Percentiles rank a stretch among this genome's conserved stretches.
Conservation (phyloP, 2,888 invertebrate species). For the Ochropleura leucogaster region DNA sequence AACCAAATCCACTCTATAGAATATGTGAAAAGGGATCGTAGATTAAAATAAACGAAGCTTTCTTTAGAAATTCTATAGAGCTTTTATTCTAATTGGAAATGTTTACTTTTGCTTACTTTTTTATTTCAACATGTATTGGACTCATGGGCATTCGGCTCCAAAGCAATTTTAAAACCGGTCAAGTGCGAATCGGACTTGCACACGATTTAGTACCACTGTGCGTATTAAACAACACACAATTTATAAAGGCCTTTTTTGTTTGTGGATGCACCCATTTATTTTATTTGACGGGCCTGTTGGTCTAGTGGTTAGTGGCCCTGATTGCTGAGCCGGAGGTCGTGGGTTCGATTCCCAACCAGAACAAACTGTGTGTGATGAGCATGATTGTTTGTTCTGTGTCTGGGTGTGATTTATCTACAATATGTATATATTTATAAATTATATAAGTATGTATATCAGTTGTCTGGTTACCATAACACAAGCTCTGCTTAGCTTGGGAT, state of each 20-base stretch:
- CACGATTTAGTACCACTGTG: not conserved
- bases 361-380: no score
- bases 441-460: no score
- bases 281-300: no score
- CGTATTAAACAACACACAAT: not conserved
- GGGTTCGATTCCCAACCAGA: no score
- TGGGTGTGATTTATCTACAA: no score
- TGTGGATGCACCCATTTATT: not conserved
- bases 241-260: not conserved
- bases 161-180: not conserved
- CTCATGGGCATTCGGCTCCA: no score
- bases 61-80: conserved; percentile 2
- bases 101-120: conserved; percentile 2
- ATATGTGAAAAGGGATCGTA: conserved; percentile 2
- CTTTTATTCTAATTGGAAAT: not conserved
- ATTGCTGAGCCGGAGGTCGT: no score
- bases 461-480: no score
- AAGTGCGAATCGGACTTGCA: not conserved
- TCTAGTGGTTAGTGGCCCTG: no score
- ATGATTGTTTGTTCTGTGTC: no score
- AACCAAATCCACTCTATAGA: not conserved
- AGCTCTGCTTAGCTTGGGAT: no score
- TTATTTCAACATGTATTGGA: not conserved
- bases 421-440: no score
- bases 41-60: conserved; percentile 14